Conservation (phyloP, 2,797 vertebrate species). For the Danio albolineatus region DNA sequence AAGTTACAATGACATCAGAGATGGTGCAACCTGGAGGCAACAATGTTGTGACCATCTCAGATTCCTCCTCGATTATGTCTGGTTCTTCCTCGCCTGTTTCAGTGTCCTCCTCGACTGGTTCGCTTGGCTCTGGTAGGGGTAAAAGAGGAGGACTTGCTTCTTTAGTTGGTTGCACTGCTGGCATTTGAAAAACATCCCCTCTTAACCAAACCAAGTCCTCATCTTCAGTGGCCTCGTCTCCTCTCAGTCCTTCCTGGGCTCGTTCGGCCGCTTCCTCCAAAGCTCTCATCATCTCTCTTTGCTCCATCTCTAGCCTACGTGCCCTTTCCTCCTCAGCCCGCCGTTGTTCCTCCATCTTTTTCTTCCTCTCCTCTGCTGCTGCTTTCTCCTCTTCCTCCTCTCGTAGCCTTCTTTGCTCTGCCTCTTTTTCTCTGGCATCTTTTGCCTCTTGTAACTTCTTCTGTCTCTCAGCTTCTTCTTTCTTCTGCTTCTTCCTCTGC, state of each 20-base stretch:
- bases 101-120: conserved; percentile 12
- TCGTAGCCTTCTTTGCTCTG: conserved; percentile 58
- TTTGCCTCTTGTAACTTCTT: conserved; percentile 59
- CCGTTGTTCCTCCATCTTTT: conserved; percentile 59
- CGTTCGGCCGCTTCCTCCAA: conserved; percentile 55
- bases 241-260: conserved; percentile 43
- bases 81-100: conserved; percentile 17
- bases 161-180: conserved; percentile 59
- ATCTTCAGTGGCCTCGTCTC: conserved; percentile 51
- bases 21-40: conserved; percentile 86
- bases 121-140: conserved; percentile 64
- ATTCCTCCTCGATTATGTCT: conserved; percentile 41
- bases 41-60: conserved; percentile 57
- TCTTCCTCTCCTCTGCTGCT: conserved; percentile 56
- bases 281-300: conserved; percentile 53
- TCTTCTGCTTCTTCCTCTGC: conserved; percentile 63
- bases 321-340: conserved; percentile 55
- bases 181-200: conserved; percentile 83
- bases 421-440: conserved; percentile 41
- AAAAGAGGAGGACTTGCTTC: conserved; percentile 59
- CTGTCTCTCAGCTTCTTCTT: conserved; percentile 61
- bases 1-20: conserved; percentile 86
- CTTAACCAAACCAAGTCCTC: conserved; percentile 73
- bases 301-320: conserved; percentile 60
- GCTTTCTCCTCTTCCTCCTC: conserved; percentile 55